Conservation (phyloP, 2,888 invertebrate species). For the Mythimna vitellina region DNA sequence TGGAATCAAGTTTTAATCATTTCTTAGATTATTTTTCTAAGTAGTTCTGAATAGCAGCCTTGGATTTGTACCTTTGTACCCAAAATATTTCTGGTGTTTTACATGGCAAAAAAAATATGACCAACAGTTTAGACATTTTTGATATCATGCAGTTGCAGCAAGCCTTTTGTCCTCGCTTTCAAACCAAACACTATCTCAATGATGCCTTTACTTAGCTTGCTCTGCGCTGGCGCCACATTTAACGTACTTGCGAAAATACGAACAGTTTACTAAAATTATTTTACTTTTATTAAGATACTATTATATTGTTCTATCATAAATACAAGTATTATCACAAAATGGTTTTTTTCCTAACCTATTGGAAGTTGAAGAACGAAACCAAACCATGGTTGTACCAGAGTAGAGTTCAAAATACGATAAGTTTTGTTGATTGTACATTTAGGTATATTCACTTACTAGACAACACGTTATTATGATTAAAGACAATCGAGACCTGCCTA, state of each 20-base stretch:
- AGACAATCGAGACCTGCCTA: not conserved
- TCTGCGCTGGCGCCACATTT: not conserved
- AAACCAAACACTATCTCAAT: not conserved
- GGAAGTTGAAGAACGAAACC: not conserved
- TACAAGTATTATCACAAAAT: not conserved
- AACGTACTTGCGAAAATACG: not conserved
- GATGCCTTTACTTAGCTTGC: slow-evolving; percentile 13
- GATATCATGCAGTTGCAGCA: not conserved
- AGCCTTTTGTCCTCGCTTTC: not conserved
- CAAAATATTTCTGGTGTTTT: not conserved
- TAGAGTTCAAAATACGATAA: too few relatives aligned
- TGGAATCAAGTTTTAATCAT: not conserved
- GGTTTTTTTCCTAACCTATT: not conserved
- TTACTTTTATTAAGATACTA: not conserved
- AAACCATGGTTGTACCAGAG: not conserved
- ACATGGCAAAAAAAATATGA: too few relatives aligned
- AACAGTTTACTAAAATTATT: not conserved
- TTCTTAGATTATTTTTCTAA: not conserved
- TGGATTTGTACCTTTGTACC: not conserved
- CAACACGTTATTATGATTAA: not conserved
- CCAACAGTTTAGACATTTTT: not conserved
- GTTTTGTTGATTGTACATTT: not conserved
- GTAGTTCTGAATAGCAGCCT: not conserved
- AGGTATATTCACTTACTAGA: not conserved
- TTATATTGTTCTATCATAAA: slow-evolving; percentile 1